A percentile compares a stretch with the other conserved stretches of the same genome.
phyloP scores from a whole-genome alignment of 2,113 vertebrate genomes.

The Phaetusa simplex region DNA sequence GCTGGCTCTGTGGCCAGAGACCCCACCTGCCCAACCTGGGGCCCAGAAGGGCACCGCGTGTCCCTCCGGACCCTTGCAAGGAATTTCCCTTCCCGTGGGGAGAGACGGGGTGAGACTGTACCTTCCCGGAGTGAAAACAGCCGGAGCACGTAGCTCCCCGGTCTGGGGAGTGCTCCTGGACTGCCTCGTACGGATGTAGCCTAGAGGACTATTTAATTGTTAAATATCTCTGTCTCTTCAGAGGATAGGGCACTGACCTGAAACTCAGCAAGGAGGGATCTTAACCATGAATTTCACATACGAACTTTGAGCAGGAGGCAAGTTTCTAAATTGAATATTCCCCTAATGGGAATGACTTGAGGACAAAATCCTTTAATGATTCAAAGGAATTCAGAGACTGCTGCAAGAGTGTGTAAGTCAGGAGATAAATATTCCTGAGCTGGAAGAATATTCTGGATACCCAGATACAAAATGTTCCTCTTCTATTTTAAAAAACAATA shows the following conservation, averaged over 20 bases:
- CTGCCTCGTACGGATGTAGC: accelerated
- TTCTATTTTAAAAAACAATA: background rate
- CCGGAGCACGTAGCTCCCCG: background rate
- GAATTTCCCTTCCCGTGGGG: background rate
- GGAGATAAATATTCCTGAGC: conserved; percentile 2
- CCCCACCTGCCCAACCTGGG: background rate
- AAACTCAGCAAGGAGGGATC: background rate
- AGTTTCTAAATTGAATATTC: conserved; percentile 36
- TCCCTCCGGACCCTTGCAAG: background rate
- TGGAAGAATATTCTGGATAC: background rate
- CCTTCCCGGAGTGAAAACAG: background rate
- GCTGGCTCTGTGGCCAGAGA: background rate
- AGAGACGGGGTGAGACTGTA: background rate
- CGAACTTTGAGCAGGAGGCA: background rate
- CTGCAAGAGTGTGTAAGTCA: background rate
- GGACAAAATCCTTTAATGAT: conserved; percentile 42
- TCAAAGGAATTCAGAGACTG: conserved; percentile 13
- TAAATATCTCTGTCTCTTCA: conserved; percentile 8
- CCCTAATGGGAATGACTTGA: conserved; percentile 45
- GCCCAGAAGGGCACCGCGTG: accelerated
- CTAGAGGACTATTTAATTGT: conserved; percentile 32
- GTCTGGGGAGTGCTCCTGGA: background rate
- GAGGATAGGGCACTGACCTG: background rate
- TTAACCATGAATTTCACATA: background rate
- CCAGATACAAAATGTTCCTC: background rate